Base-by-base conservation (phyloP, 1,140 invertebrate species). In the Pararge aegeria region DNA sequence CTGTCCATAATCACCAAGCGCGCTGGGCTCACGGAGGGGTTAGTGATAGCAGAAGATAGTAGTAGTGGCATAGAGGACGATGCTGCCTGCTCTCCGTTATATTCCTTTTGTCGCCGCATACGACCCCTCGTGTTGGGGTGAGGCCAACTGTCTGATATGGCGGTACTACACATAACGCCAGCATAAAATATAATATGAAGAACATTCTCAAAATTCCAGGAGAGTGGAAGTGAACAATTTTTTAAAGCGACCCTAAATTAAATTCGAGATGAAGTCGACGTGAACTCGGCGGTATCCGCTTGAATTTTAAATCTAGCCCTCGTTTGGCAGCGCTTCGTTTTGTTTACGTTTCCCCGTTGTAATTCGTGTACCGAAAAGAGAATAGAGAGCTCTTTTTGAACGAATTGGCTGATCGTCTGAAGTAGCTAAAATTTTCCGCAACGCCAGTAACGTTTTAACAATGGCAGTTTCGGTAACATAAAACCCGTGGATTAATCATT, bases 191-290 rank as follows among this genome's bases (percentile, higher is more conserved):
- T 24, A 24, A 24, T 24, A 24, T 24, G 2, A 24, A 24, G 24
- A 24, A 24, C 24, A 4, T 24, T 4, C 2, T 4, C 24, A 24
- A 24, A 24, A 24, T 4, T 24, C 30, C 30, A 34, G 30, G 30
- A 34, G 5, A 27, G 27, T 27, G 27, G 27, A 34, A 60, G 50
- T 55, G 56, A 40, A 42, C 53, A 38, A 49, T 42, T 55, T 55
- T 44, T 52, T 15, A 53, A 55, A 59, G 40, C 16, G 46, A 19
- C 40, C 42, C 38, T n/a, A 63, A 63, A 55, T 55, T 29, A 42
- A 63, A 57, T 58, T 64, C 49, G 40, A 53, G 51, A 58, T 58
- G 37, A 34, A 24, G 30, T 34, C 55, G 29, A 29, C 52, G 52
- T 52, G 38, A 46, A 19, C 13, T 27, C 27, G 10, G 52, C 49